Base-by-base conservation (phyloP, 23 tunicate genomes). In the Styela clava region DNA sequence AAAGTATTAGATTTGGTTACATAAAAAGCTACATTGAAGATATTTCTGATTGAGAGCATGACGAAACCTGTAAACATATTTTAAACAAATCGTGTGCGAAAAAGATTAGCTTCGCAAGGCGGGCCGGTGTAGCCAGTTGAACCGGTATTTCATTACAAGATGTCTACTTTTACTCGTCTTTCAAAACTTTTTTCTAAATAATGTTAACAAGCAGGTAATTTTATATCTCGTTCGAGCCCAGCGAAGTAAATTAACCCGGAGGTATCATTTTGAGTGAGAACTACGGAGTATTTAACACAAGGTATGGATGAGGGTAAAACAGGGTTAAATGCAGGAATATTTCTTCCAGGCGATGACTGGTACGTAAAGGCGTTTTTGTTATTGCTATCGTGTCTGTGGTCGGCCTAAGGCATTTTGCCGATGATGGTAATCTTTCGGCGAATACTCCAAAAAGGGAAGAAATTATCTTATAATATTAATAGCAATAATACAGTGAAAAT, bases 351-450 rank as follows among this genome's bases (percentile, higher is more conserved):
- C 71, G 71, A 67, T 24, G 71, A 67, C 71, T 67, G 71, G 71
- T 67, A 67, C 71, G 71, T 29, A 16, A 16, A 25, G 32, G 71
- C 71, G 31, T 67, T 27, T 67, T 67, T 67, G 31, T 67, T 67
- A 25, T 67, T 29, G 71, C 23, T 44, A 67, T 67, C 71, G 71
- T 67, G 21, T 67, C 23, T 22, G 32, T 29, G 71, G 71, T 29
- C 71, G 23, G 71, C 71, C 56, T 5, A 44, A 44, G 7, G 56
- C 56, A 44, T 44, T 44, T 44, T 44, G 12, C 56, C 7, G 56
- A 5, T 12, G 56, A 44, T 44, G 56, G 56, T 44, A 44, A 44
- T 44, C 56, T 44, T 44, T 44, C 56, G 7, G 12, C 12, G 56
- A 44, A 44, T 7, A 44, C 56, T 5, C 56, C 56, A 12, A 5